Evolutionary conservation across 2,888 invertebrate species (phyloP).

Genomic region (Cephus nigrinus): DNA sequence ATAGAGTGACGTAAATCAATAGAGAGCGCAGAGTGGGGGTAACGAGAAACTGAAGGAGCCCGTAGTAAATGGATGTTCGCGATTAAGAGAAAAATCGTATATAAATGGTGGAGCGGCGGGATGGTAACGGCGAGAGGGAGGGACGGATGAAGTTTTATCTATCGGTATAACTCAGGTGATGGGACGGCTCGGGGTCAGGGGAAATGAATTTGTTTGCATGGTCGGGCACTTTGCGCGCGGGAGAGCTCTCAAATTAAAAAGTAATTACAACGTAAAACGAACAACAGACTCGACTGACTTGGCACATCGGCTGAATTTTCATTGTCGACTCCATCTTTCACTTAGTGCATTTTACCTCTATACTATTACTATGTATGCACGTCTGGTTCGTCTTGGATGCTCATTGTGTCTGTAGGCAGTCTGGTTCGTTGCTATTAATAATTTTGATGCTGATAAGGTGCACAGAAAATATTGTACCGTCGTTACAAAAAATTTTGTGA

Average conservation of each 20-base stretch:
- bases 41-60: conserved; percentile 62
- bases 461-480: not conserved
- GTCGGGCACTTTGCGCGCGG: conserved; percentile 1
- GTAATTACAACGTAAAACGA: conserved; percentile 39
- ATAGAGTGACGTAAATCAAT: conserved; percentile 62
- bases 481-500: not conserved
- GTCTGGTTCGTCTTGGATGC: not conserved
- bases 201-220: conserved; percentile 17
- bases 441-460: not conserved
- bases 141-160: conserved; percentile 54
- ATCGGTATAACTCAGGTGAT: conserved; percentile 24
- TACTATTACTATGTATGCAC: too few species aligned
- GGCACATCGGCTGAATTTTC: not conserved
- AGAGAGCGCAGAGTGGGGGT: conserved; percentile 35
- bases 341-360: not conserved
- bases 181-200: conserved; percentile 2
- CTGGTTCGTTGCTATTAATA: not conserved
- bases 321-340: not conserved
- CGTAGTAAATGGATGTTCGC: conserved; percentile 60
- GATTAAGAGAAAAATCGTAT: conserved; percentile 63
- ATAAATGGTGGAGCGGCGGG: conserved; percentile 48
- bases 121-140: conserved; percentile 19
- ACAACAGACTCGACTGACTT: not conserved
- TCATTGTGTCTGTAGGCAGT: not conserved
- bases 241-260: conserved; percentile 46